These are phyloP conservation scores for Sebastes jordani DNA, from an alignment of 2,797 vertebrate genomes.

Conservation along the genomic window DNA sequence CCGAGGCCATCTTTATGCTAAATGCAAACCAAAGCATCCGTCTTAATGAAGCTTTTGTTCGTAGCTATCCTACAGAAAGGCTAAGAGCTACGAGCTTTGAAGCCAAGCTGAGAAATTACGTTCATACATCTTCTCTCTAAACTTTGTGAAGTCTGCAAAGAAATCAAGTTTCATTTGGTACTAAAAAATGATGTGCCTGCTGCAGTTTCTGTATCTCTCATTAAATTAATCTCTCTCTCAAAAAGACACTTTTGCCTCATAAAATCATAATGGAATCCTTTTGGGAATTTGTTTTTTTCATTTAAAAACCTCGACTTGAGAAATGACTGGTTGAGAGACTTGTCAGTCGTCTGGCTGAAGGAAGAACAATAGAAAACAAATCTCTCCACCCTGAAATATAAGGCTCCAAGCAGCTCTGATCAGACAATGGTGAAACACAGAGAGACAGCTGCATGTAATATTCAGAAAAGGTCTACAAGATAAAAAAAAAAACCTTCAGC, in stretches of 20 bases:
- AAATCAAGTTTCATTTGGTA: constrained; percentile 25
- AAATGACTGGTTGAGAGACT: constrained; percentile 17
- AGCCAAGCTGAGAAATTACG: neutral
- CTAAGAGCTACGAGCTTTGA: neutral
- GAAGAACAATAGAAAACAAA: constrained; percentile 34
- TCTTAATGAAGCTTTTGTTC: neutral
- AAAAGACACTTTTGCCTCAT: constrained; percentile 34
- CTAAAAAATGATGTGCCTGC: constrained; percentile 17
- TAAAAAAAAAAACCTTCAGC: neutral
- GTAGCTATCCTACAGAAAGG: neutral
- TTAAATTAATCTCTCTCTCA: constrained; percentile 41
- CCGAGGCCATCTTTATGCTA: neutral
- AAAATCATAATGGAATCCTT: constrained; percentile 47
- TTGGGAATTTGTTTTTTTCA: constrained; percentile 7
- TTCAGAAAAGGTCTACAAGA: constrained; percentile 13
- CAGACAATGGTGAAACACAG: constrained; percentile 1
- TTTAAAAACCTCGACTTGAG: constrained; percentile 20
- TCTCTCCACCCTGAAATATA: constrained; percentile 4
- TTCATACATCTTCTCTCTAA: constrained; percentile 14
- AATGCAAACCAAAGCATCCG: neutral
- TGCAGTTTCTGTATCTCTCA: constrained; percentile 29
- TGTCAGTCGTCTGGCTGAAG: constrained; percentile 12
- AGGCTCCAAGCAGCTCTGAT: constrained; percentile 10
- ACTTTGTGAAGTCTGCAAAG: constrained; percentile 27
- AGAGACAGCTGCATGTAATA: neutral